Evolutionary conservation across 2,113 vertebrate species (phyloP), one percentile per base, ranked within the genome.

Genomic region (Hippocampus mohnikei): DNA sequence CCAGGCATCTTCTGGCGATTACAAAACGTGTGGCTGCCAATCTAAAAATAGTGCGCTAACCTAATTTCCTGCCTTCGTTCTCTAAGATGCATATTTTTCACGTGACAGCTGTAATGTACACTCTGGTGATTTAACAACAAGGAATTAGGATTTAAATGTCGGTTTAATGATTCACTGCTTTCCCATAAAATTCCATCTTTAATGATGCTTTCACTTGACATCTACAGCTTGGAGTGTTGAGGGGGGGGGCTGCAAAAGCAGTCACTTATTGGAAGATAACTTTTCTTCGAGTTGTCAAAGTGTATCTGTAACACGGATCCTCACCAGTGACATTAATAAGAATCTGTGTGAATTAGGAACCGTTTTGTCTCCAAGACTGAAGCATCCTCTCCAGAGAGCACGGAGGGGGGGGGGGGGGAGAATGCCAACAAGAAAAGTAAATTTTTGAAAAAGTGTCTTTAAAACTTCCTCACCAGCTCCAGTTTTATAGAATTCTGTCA

Each of bases 41-140:
- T 73, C 50, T 71, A 73, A 73, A 77, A 71, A 78, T 70, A 76
- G 56, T 16, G 53, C 10, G 73, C 75, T 60, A 85, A 74, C 63
- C 74, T 66, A 9, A 77, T 68, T 81, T 1, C n/a, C n/a, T 53
- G 37, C 53, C 64, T 37, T 16, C 3, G 46, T 78, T 48, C 59
- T 18, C 15, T 4, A 69, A 27, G 41, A 56, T 66, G 11, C 33
- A 37, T 70, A n/a, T 69, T 73, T 74, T 81, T 73, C 46, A 73
- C 80, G 29, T 71, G 60, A 76, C 81, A 76, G 74, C 46, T 59
- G 60, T 15, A 62, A 60, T 55, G 23, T 48, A 41, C 20, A 68
- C 18, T 23, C 23, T 33, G 44, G 16, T 71, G 65, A 70, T 52
- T 75, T 5, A 53, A 53, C 21, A 61, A 62, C 25, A 29, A 29